Conservation (phyloP, 2,113 vertebrate genomes). For the Ancistrus triradiatus region DNA sequence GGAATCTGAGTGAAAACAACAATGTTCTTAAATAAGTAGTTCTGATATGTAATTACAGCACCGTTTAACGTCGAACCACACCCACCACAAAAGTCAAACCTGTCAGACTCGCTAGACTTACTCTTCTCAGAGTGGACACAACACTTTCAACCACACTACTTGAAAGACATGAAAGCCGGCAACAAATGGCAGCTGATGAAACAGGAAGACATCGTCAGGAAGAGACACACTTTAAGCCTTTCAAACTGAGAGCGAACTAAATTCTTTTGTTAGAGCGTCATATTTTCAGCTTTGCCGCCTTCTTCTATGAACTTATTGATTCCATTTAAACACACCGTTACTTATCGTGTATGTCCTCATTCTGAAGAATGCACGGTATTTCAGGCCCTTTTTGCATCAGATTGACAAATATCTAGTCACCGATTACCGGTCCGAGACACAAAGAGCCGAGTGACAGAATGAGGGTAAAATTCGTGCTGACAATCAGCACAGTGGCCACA, state of each 20-base stretch:
- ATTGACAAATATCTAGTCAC: slow-evolving; percentile 11
- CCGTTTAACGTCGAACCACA: no score
- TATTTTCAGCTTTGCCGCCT: no score
- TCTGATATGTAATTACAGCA: neutral
- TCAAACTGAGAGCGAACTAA: no score
- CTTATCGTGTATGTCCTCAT: neutral
- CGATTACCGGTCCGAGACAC: slow-evolving; percentile 32
- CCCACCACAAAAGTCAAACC: slow-evolving; percentile 14
- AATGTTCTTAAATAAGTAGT: neutral
- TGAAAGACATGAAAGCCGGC: slow-evolving; percentile 22
- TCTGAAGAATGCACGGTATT: slow-evolving; percentile 16
- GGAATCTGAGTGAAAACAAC: neutral
- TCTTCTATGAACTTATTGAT: no score
- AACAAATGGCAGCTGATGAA: slow-evolving; percentile 13
- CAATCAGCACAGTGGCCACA: slow-evolving; percentile 26
- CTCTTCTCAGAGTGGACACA: slow-evolving; percentile 6
- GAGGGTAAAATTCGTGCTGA: slow-evolving; percentile 35
- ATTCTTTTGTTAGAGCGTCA: no score
- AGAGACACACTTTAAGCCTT: slow-evolving; percentile 10
- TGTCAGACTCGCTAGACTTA: slow-evolving; percentile 25
- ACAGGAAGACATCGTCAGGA: neutral
- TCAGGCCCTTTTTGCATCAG: slow-evolving; percentile 8
- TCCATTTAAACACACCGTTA: slow-evolving; percentile 1
- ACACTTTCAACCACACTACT: slow-evolving; percentile 8
- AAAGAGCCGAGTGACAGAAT: slow-evolving; percentile 39